Conservation (phyloP, 2,888 invertebrate genomes). For the Sphecodes monilicornis region DNA sequence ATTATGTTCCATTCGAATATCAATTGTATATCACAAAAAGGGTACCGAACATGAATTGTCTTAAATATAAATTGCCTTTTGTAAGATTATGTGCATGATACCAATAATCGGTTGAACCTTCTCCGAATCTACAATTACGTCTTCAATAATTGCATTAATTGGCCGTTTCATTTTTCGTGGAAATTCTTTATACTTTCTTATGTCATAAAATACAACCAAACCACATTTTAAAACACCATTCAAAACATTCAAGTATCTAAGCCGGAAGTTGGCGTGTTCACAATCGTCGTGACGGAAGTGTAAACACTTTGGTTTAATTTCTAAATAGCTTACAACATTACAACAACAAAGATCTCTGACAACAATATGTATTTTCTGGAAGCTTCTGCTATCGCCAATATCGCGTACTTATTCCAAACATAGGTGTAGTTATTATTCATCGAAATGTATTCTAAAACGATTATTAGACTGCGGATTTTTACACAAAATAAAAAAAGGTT, state of each 20-base stretch:
- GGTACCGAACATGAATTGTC: neutral
- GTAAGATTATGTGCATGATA: conserved; percentile 53
- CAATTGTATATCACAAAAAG: neutral
- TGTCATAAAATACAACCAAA: neutral
- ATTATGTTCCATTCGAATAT: neutral
- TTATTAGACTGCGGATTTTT: neutral
- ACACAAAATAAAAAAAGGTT: too few relatives aligned
- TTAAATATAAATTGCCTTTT: neutral
- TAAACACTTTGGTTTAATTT: conserved; percentile 7
- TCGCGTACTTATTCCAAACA: neutral
- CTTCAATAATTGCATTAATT: conserved; percentile 76
- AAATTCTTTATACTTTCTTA: neutral
- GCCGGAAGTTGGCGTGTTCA: conserved; percentile 2
- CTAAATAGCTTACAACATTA: neutral
- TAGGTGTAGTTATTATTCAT: neutral
- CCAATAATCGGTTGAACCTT: conserved; percentile 81
- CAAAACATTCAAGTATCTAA: neutral
- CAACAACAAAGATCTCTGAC: too few relatives aligned
- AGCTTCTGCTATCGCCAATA: too few relatives aligned
- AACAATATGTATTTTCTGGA: neutral
- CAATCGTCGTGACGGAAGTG: conserved; percentile 7
- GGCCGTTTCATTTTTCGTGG: conserved; percentile 69
- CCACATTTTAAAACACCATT: conserved; percentile 15
- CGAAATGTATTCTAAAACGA: neutral
- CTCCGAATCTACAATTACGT: conserved; percentile 75